Evolutionary conservation across 2,113 vertebrate species (phyloP).

Genomic region (Thamnophis sirtalis): DNA sequence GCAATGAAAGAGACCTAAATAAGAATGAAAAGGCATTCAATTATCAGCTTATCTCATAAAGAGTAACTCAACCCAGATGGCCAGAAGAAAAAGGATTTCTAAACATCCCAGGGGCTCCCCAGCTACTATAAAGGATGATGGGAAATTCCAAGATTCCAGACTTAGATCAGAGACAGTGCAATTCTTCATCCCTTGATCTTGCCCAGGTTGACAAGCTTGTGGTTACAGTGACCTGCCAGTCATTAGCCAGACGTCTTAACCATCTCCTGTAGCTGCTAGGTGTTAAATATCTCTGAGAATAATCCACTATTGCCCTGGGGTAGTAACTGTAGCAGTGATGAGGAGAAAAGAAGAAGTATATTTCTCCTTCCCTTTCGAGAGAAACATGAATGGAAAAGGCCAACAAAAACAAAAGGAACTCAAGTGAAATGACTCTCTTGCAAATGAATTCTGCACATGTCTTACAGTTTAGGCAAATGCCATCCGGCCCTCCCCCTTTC

Average conservation of each 20-base stretch:
- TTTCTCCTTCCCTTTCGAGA: not conserved
- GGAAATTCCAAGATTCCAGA: not conserved
- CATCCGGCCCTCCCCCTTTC: conserved; percentile 1
- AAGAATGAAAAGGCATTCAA: not conserved
- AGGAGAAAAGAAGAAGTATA: not conserved
- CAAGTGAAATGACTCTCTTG: conserved; percentile 33
- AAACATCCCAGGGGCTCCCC: not conserved
- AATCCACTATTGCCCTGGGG: not conserved
- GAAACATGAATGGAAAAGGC: not conserved
- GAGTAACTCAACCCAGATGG: not conserved
- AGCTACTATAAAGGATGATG: not conserved
- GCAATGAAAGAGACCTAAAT: not conserved
- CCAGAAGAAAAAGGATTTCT: not conserved
- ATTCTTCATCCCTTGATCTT: not conserved
- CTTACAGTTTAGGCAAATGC: conserved; percentile 13
- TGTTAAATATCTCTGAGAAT: not conserved
- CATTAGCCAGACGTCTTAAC: not conserved
- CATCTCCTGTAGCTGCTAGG: not conserved
- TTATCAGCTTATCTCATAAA: not conserved
- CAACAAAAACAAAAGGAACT: conserved; percentile 21
- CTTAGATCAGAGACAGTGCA: not conserved
- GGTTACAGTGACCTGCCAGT: not conserved
- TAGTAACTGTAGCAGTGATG: conserved; percentile 1
- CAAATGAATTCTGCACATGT: not conserved
- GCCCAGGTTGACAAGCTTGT: not conserved